These are phyloP conservation scores for Drosophila kuntzei DNA, from an alignment of 2,888 invertebrate species.

Conservation along the genomic window DNA sequence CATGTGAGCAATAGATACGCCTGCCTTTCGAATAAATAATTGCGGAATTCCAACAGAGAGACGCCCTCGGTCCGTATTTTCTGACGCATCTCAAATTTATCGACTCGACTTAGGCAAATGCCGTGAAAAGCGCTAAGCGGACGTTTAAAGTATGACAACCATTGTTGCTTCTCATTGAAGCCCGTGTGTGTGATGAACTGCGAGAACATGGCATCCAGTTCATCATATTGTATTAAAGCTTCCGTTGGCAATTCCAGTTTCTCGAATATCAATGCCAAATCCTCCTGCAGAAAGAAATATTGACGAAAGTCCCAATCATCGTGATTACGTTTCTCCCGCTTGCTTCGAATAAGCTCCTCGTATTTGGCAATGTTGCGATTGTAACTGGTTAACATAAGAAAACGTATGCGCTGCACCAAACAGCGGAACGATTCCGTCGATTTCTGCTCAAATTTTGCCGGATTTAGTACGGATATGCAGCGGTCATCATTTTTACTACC, in stretches of 20 bases:
- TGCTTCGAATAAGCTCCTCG: slow-evolving; percentile 95
- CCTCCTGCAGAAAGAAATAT: slow-evolving; percentile 97
- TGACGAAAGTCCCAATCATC: slow-evolving; percentile 97
- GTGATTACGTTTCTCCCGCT: slow-evolving; percentile 95
- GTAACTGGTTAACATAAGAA: slow-evolving; percentile 92
- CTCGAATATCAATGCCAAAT: slow-evolving; percentile 97
- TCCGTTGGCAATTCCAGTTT: slow-evolving; percentile 97
- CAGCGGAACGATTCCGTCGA: slow-evolving; percentile 96
- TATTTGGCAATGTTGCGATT: slow-evolving; percentile 94
- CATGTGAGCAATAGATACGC: slow-evolving; percentile 90
- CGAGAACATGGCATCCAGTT: slow-evolving; percentile 97
- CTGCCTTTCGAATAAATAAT: slow-evolving; percentile 97
- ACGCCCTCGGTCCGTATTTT: slow-evolving; percentile 85
- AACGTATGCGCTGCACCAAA: slow-evolving; percentile 92
- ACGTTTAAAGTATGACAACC: slow-evolving; percentile 93
- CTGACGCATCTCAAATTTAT: slow-evolving; percentile 86
- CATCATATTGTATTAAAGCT: slow-evolving; percentile 98
- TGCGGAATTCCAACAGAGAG: slow-evolving; percentile 94
- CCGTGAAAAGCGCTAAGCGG: slow-evolving; percentile 94
- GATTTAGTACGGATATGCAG: slow-evolving; percentile 96
- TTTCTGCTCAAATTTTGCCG: slow-evolving; percentile 94
- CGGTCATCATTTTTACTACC: slow-evolving; percentile 94
- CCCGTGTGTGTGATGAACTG: slow-evolving; percentile 98
- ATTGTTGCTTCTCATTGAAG: slow-evolving; percentile 93
- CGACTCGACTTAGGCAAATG: slow-evolving; percentile 88